Evolutionary conservation across 1,140 invertebrate species (phyloP).

Genomic region (Drosophila nikananu): DNA sequence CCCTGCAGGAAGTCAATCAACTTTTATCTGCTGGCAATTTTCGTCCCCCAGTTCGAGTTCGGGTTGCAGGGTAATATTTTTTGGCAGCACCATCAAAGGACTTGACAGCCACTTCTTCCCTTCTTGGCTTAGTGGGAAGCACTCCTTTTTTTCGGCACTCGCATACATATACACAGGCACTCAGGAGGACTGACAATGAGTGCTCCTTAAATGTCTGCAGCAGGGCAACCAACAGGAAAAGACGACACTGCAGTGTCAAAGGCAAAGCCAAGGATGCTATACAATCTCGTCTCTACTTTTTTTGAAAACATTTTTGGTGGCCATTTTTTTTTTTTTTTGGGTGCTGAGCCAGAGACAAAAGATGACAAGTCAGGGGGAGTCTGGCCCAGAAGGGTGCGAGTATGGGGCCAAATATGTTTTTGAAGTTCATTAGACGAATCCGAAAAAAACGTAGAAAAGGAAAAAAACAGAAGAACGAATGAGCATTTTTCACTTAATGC

Average conservation of each 20-base stretch:
- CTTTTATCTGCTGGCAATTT: constrained; percentile 52
- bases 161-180: constrained; percentile 23
- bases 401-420: constrained; percentile 78
- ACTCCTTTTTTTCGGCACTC: constrained; percentile 44
- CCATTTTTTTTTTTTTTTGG: constrained; percentile 51
- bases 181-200: constrained; percentile 72
- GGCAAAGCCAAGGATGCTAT: constrained; percentile 75
- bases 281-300: constrained; percentile 52
- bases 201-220: constrained; percentile 82
- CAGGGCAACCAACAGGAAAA: constrained; percentile 58
- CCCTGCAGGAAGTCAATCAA: constrained; percentile 39
- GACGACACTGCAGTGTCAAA: constrained; percentile 65
- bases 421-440: constrained; percentile 85
- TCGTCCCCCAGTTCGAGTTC: constrained; percentile 8
- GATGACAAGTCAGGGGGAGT: constrained; percentile 68
- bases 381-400: constrained; percentile 13
- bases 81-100: constrained; percentile 54
- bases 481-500: constrained; percentile 81
- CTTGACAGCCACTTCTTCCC: constrained; percentile 48
- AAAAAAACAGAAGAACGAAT: constrained; percentile 8
- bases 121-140: constrained; percentile 40
- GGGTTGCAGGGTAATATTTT: constrained; percentile 50
- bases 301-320: constrained; percentile 34
- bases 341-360: constrained; percentile 70
- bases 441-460: constrained; percentile 49